Conservation (phyloP, 1,140 invertebrate species). For the Stratiolaelaps scimitus region DNA sequence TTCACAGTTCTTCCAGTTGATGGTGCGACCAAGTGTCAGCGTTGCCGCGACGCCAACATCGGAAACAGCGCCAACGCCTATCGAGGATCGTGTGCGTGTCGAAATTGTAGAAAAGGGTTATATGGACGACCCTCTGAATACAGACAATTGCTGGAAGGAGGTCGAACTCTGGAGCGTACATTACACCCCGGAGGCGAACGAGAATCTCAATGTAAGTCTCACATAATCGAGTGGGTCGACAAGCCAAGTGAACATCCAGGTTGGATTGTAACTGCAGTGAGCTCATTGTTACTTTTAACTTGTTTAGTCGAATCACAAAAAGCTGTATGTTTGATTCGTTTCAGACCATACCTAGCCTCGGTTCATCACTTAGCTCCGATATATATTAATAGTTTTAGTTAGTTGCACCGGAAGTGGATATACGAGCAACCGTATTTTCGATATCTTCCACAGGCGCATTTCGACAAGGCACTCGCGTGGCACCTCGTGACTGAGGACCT, state of each 20-base stretch:
- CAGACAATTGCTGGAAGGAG: constrained; percentile 50
- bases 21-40: constrained; percentile 28
- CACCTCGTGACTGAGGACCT: constrained; percentile 36
- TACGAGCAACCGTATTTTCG: no score
- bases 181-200: constrained; percentile 37
- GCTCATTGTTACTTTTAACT: no score
- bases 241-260: no score
- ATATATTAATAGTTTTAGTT: no score
- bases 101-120: constrained; percentile 40
- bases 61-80: constrained; percentile 10
- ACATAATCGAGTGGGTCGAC: no score
- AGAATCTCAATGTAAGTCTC: constrained; percentile 7
- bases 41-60: constrained; percentile 29
- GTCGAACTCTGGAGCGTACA: constrained; percentile 46
- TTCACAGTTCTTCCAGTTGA: constrained; percentile 31
- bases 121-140: constrained; percentile 48
- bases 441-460: constrained; percentile 3
- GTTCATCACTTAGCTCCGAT: no score
- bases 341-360: no score
- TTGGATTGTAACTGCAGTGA: no score
- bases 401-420: no score
- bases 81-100: constrained; percentile 31
- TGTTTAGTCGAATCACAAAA: no score
- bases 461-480: constrained; percentile 33
- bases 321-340: no score